Evolutionary conservation across 2,888 invertebrate genomes (phyloP), one percentile per base, ranked within the genome.

Genomic region (Prosapia bicincta): DNA sequence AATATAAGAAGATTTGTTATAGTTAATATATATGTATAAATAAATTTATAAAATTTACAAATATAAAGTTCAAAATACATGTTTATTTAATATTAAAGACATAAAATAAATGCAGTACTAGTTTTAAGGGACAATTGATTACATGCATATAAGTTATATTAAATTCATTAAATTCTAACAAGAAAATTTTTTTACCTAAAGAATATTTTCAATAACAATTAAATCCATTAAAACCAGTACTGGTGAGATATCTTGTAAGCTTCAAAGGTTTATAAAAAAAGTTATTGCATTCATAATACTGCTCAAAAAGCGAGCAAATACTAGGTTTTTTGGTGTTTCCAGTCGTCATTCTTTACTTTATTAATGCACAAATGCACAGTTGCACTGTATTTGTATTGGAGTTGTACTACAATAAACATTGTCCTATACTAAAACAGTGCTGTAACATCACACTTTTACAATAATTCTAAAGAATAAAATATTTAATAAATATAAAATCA

Each of bases 281-380:
- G 5, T 74, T 74, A 74, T 74, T 74, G 74, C 69, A 25, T 74
- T 69, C 69, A 65, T 68, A 69, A 69, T 69, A 69, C 38, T 74
- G 74, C 30, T 69, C 74, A 54, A 74, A 74, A 74, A 74, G 65
- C 20, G 54, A 54, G 54, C 54, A 65, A 65, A 69, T 66, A 69
- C 13, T 68, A 68, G 26, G 43, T 54, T 43, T 65, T 69, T 74
- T 74, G 74, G 74, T 74, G 74, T 74, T 74, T 32, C 74, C 54
- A 54, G 54, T 54, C 54, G 20, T 54, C 54, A 54, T 9, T 38
- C 38, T 38, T 38, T 38, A 38, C 20, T 54, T 54, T n/a, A n/a
- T n/a, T 54, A 54, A 54, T 54, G 54, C 54, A 54, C 54, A n/a
- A 20, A 54, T 20, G 20, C 20, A 54, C 54, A 54, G 20, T 54